Conservation (phyloP, 2,113 vertebrate genomes). For the Promerops cafer region DNA sequence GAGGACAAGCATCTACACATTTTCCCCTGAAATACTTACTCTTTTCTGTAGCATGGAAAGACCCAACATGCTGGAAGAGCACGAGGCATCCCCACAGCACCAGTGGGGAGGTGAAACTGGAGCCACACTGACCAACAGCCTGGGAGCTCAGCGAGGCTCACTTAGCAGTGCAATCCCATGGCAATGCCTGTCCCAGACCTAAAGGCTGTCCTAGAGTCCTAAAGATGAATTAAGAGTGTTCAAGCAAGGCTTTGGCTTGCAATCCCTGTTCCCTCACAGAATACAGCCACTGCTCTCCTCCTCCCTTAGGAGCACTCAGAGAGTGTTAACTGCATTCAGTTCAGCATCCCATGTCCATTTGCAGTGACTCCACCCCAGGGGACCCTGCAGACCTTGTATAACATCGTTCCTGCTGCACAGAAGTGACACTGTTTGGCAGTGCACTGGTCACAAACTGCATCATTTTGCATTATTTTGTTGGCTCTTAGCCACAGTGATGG, state of each 20-base stretch:
- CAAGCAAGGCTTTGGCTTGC: neutral
- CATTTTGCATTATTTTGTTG: neutral
- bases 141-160: neutral
- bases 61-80: neutral
- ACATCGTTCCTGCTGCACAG: neutral
- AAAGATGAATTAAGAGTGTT: neutral
- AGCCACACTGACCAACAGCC: neutral
- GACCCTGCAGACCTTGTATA: neutral
- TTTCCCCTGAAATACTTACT: neutral
- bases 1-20: neutral
- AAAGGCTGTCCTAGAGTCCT: neutral
- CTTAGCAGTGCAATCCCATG: neutral
- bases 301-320: neutral
- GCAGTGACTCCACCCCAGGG: conserved; percentile 2
- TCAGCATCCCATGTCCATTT: neutral
- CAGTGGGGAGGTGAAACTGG: neutral
- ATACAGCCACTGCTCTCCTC: neutral
- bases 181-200: neutral
- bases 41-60: neutral
- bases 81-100: neutral
- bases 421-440: conserved; percentile 3
- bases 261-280: neutral
- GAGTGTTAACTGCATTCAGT: neutral
- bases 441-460: neutral
- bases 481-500: neutral